These are phyloP conservation scores for Ursus arctos DNA, from an alignment of 2,113 vertebrate species.

Conservation along the genomic window DNA sequence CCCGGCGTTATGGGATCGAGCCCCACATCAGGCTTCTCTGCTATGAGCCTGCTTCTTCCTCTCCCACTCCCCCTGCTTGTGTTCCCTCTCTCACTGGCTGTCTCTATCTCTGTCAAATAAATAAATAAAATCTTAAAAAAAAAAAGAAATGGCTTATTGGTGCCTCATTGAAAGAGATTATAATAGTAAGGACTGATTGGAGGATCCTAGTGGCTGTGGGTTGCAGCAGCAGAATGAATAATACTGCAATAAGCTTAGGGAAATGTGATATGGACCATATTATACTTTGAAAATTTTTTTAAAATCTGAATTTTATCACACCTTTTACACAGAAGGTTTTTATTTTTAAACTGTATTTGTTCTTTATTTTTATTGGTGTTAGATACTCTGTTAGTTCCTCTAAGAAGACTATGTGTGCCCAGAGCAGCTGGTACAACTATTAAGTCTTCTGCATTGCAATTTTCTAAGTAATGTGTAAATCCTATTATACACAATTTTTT, in stretches of 20 bases:
- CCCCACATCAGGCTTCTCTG: no score
- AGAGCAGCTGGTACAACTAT: not conserved
- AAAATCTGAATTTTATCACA: not conserved
- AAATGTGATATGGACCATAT: not conserved
- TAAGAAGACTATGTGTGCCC: not conserved
- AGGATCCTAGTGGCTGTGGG: no score
- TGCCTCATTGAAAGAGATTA: not conserved
- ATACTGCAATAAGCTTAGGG: not conserved
- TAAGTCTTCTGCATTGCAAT: not conserved
- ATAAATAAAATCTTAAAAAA: no score
- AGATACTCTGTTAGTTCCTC: not conserved
- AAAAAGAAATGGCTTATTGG: not conserved
- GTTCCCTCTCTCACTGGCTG: no score
- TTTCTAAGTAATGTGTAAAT: not conserved
- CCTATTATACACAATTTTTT: not conserved
- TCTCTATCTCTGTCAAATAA: no score
- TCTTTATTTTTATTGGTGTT: not conserved
- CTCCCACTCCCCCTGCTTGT: no score
- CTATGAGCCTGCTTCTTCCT: no score
- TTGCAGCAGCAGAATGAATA: not conserved
- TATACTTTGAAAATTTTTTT: not conserved
- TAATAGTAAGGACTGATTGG: not conserved
- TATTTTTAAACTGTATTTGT: not conserved
- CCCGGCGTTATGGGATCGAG: no score
- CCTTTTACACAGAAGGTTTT: not conserved